Evolutionary conservation across 2,113 vertebrate genomes (phyloP).

Genomic region (Megaceryle maxima): DNA sequence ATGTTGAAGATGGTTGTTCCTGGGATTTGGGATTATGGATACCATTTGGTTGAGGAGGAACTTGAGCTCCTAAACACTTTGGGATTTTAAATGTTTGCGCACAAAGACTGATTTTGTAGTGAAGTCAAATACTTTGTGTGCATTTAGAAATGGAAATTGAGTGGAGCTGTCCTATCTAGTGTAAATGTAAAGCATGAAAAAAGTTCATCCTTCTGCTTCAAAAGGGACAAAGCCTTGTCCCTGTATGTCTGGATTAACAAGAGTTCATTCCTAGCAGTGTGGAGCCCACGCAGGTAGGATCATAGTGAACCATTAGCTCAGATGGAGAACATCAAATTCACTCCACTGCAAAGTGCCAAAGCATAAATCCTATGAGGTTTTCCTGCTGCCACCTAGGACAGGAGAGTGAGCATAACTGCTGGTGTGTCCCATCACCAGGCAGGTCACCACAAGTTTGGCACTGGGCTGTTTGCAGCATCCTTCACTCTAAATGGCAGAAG

Average conservation of each 20-base stretch:
- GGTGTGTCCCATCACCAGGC: neutral
- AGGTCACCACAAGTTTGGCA: neutral
- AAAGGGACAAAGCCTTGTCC: neutral
- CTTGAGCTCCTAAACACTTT: neutral
- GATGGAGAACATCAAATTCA: neutral
- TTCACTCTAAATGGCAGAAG: neutral
- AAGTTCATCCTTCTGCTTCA: neutral
- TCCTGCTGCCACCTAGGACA: neutral
- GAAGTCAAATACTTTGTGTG: neutral
- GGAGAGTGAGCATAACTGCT: neutral
- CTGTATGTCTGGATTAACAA: neutral
- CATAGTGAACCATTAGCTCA: neutral
- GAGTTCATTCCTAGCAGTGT: neutral
- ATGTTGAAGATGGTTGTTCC: neutral
- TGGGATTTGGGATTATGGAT: neutral
- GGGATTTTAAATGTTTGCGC: neutral
- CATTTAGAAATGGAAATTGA: neutral
- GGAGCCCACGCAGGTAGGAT: neutral
- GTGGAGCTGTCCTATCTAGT: neutral
- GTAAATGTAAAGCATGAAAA: neutral
- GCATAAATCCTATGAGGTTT: neutral
- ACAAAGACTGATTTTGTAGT: neutral
- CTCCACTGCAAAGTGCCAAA: neutral
- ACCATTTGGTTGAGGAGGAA: neutral
- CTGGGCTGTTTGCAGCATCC: neutral